Evolutionary conservation across 1,140 invertebrate genomes (phyloP).

Genomic region (Rhopalosiphum padi): DNA sequence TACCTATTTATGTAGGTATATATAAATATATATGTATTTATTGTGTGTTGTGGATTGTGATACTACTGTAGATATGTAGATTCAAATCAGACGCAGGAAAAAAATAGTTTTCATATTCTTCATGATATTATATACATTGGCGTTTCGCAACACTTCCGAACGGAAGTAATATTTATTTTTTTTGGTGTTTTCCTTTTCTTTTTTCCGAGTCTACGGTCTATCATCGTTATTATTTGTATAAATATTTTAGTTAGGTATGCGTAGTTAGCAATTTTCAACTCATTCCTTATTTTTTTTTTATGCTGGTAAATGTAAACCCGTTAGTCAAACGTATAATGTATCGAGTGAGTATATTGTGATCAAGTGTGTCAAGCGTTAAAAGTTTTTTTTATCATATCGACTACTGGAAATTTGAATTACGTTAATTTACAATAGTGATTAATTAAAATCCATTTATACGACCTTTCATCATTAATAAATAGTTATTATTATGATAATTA

Average conservation of each 20-base stretch:
- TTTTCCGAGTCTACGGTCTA: not conserved
- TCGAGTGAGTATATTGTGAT: not conserved
- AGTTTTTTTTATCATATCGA: not conserved
- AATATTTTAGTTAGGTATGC: not conserved
- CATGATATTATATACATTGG: not conserved
- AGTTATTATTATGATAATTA: not conserved
- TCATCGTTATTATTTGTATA: not conserved
- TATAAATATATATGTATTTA: not conserved
- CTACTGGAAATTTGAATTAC: constrained; percentile 36
- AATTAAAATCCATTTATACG: not conserved
- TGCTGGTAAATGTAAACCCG: not conserved
- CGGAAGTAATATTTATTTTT: constrained; percentile 33
- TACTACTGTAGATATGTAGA: not conserved
- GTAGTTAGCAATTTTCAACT: not conserved
- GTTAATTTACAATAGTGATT: not conserved
- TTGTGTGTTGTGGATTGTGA: not conserved
- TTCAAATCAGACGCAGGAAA: not conserved
- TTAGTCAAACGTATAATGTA: not conserved
- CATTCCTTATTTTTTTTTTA: constrained; percentile 13
- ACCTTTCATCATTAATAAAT: not conserved
- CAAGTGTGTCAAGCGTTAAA: constrained; percentile 19
- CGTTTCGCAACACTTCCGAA: constrained; percentile 48
- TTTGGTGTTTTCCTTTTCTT: constrained; percentile 27
- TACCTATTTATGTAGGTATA: not conserved
- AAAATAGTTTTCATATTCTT: constrained; percentile 3